Conservation (phyloP, 2,113 vertebrate genomes). For the Chrysemys picta region DNA sequence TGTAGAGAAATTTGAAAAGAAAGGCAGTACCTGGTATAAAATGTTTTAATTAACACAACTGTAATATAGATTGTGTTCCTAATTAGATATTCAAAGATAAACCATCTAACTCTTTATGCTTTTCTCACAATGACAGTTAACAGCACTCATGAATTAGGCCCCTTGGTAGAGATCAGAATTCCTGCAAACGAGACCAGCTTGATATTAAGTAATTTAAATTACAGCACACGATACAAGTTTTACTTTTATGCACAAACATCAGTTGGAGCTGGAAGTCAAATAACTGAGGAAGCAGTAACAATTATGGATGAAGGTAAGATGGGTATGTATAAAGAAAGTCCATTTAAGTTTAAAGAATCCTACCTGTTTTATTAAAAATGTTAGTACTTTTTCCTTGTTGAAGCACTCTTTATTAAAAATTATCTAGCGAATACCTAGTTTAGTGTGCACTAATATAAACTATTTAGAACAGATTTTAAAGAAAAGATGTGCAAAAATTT, state of each 20-base stretch:
- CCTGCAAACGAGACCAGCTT: slow-evolving; percentile 91
- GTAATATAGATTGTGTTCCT: not conserved
- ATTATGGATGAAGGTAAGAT: slow-evolving; percentile 95
- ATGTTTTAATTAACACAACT: not conserved
- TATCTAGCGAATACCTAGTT: not conserved
- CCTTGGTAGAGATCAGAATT: slow-evolving; percentile 88
- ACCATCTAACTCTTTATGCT: not conserved
- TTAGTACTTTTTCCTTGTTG: not conserved
- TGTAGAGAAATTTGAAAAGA: not conserved
- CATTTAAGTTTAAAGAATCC: not conserved
- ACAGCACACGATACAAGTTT: slow-evolving; percentile 97
- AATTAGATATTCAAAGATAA: not conserved
- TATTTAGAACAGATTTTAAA: slow-evolving; percentile 2
- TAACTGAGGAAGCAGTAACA: slow-evolving; percentile 91
- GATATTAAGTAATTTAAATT: slow-evolving; percentile 92
- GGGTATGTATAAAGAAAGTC: slow-evolving; percentile 75
- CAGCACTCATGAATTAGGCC: slow-evolving; percentile 92
- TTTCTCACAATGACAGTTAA: slow-evolving; percentile 86
- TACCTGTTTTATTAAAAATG: not conserved
- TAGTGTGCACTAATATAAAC: not conserved
- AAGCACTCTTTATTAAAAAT: not conserved
- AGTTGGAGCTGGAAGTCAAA: slow-evolving; percentile 86
- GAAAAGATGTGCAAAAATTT: not conserved
- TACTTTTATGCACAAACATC: slow-evolving; percentile 92
- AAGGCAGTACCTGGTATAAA: not conserved